phyloP scores from a whole-genome alignment of 2,113 vertebrate species.

The Pelmatolapia mariae region DNA sequence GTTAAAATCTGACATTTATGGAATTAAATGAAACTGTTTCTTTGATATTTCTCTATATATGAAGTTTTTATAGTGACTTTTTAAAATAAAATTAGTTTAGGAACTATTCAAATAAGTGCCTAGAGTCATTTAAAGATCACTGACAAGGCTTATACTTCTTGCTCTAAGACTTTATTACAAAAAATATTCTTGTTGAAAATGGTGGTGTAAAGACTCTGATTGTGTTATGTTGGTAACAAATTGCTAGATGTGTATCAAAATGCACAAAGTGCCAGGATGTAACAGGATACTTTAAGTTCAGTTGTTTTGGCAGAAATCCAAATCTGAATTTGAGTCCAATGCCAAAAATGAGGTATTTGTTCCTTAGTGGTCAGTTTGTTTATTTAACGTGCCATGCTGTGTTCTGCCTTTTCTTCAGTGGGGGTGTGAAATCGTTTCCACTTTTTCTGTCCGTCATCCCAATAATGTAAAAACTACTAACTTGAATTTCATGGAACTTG shows the following conservation, averaged over 20 bases:
- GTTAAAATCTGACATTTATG: neutral
- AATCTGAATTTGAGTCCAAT: neutral
- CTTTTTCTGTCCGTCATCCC: neutral
- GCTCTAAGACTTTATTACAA: neutral
- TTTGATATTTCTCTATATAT: neutral
- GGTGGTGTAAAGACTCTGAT: neutral
- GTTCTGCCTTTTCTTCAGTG: neutral
- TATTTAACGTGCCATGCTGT: neutral
- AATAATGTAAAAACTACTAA: neutral
- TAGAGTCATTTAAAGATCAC: neutral
- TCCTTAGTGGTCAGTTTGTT: neutral
- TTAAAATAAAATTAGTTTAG: neutral
- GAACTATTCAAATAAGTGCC: neutral
- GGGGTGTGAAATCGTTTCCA: neutral
- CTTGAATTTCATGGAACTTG: neutral
- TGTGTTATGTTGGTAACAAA: neutral
- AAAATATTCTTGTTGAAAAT: accelerated
- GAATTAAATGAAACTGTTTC: neutral
- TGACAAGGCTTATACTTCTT: neutral
- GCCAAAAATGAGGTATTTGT: neutral
- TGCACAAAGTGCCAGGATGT: neutral
- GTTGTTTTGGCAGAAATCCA: neutral
- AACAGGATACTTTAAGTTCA: neutral
- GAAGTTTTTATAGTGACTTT: neutral
- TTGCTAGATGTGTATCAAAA: neutral